Evolutionary conservation across 2,888 invertebrate genomes (phyloP), one percentile per base, ranked within the genome.

Genomic region (Sinopyrophorus schimmeli): DNA sequence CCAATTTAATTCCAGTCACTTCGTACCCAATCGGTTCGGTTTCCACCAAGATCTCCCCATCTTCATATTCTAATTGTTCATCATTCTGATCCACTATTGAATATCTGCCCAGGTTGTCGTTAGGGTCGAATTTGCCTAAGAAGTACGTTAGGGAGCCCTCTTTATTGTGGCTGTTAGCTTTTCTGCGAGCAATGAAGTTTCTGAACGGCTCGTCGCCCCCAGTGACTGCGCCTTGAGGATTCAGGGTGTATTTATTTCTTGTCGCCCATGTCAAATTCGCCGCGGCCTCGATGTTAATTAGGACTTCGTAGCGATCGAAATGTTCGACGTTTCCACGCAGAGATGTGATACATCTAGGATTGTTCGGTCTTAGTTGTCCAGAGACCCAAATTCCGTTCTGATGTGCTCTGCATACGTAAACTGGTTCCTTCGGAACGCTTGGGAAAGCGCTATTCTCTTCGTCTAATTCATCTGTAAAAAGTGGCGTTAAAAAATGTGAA

Each of bases 11-110:
- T 3, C 61, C 77, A 42, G 80, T 82, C 60, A 92, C 72, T 69
- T 89, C 87, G 68, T 92, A 92, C 46, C 80, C 77, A 20, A 81
- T 76, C 1, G 92, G 91, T 69, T 91, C 91, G 1, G 85, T 82
- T 75, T 92, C 92, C 4, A 87, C 81, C 15, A 92, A 75, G 35
- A 92, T 80, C 67, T 91, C 87, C 0, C 90, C 90, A 32, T 79
- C 80, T 48, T 79, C 80, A 63, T 78, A 80, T 28, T 76, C 74
- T 46, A 78, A 60, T 61, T 80, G 80, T 53, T 79, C 78, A 32
- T 78, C 77, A 47, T 81, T 75, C 47, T 82, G 81, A 63, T 84
- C 82, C 46, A 85, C 82, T 20, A 86, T 82, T 55, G 80, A 77
- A 55, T 89, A 80, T 61, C 81, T 81, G 5, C 90, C 90, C 38